These are phyloP conservation scores for Poeciliopsis gracilis DNA, from an alignment of 2,797 vertebrate genomes.

Conservation along the genomic window DNA sequence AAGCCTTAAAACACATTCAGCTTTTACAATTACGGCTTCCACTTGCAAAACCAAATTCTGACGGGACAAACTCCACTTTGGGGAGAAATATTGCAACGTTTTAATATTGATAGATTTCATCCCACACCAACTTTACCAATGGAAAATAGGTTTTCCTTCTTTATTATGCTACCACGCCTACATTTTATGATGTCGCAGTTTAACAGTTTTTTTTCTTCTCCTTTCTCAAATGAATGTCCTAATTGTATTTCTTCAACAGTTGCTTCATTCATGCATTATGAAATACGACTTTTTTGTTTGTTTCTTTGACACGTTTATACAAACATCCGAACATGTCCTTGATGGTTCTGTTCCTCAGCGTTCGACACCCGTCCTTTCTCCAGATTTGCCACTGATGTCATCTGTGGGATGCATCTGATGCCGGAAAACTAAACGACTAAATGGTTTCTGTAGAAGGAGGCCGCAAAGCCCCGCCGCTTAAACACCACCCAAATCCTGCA, in stretches of 20 bases:
- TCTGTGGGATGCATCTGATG: constrained; percentile 59
- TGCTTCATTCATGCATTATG: neutral
- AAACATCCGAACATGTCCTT: neutral
- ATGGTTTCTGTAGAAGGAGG: constrained; percentile 66
- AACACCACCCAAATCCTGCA: constrained; percentile 55
- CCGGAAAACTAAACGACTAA: constrained; percentile 73
- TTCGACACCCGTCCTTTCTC: constrained; percentile 52
- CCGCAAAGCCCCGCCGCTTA: constrained; percentile 68
- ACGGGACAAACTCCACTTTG: neutral
- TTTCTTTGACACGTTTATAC: no score
- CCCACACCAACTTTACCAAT: neutral
- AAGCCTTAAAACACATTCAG: no score
- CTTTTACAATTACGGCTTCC: neutral
- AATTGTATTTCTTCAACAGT: neutral
- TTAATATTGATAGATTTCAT: neutral
- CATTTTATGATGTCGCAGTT: neutral
- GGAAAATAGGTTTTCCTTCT: neutral
- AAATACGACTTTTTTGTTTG: neutral
- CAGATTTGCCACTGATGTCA: constrained; percentile 70
- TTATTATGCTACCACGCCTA: no score
- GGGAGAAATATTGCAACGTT: neutral
- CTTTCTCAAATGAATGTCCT: no score
- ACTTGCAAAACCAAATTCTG: neutral
- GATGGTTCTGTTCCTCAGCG: neutral
- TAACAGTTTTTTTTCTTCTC: neutral